Evolutionary conservation across 2,797 vertebrate species (phyloP).

Genomic region (Botia kubotai): DNA sequence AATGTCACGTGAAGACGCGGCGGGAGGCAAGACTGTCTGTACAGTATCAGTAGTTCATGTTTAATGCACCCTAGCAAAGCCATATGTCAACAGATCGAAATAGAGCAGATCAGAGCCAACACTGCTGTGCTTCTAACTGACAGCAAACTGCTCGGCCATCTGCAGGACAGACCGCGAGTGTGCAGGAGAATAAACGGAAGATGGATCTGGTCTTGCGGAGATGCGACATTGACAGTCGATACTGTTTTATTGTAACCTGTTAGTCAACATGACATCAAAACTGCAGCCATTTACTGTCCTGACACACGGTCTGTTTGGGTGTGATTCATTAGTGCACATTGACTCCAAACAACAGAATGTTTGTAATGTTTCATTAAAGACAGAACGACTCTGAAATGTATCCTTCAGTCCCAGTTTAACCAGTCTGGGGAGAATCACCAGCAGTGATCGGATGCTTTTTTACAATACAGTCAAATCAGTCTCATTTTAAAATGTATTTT

Average conservation of each 20-base stretch:
- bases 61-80: constrained; percentile 78
- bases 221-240: constrained; percentile 29
- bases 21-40: constrained; percentile 67
- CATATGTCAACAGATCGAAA: constrained; percentile 79
- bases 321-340: neutral
- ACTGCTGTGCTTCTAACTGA: constrained; percentile 73
- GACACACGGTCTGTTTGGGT: neutral
- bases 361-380: neutral
- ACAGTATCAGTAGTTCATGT: constrained; percentile 70
- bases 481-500: no score
- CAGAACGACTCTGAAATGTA: no score
- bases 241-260: constrained; percentile 9
- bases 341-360: neutral
- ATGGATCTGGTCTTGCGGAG: constrained; percentile 64
- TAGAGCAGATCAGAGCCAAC: constrained; percentile 70
- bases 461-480: no score
- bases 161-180: constrained; percentile 68
- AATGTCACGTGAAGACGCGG: constrained; percentile 6
- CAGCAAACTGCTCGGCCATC: constrained; percentile 78
- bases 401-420: no score
- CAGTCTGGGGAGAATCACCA: no score
- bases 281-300: neutral
- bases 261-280: neutral
- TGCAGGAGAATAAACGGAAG: constrained; percentile 58
- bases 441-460: no score